A percentile compares a stretch with the other conserved stretches of the same genome.
Conservation (phyloP, 2,113 vertebrate species). For the Hassar affinis region DNA sequence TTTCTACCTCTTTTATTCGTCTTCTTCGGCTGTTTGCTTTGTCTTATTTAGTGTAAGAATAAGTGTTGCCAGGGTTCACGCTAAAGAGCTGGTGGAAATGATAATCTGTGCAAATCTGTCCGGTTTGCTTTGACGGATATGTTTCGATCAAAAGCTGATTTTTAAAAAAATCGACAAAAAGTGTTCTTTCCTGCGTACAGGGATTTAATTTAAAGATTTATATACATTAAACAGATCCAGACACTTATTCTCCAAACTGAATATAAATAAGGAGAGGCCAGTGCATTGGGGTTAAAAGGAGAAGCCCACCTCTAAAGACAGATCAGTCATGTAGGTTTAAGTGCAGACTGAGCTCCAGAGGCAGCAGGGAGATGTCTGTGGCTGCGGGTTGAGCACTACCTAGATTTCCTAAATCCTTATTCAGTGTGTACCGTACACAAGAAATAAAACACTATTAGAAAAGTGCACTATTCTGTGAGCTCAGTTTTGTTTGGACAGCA, state of each 20-base stretch:
- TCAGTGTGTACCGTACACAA: neutral
- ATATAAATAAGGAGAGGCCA: neutral
- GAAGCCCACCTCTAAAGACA: neutral
- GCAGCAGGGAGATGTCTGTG: neutral
- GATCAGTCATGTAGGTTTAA: constrained; percentile 13
- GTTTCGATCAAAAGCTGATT: neutral
- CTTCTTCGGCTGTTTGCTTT: constrained; percentile 1
- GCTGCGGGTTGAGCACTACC: constrained; percentile 19
- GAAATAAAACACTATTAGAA: neutral
- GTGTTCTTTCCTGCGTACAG: neutral
- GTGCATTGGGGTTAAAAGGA: neutral
- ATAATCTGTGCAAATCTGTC: neutral
- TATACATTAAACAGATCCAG: neutral
- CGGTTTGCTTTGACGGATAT: constrained; percentile 2
- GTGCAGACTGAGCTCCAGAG: neutral
- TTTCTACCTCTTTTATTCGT: neutral
- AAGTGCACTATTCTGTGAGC: neutral
- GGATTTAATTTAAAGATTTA: neutral
- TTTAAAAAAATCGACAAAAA: neutral
- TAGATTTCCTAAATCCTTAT: constrained; percentile 9
- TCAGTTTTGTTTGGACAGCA: neutral
- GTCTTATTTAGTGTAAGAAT: neutral
- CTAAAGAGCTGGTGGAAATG: neutral
- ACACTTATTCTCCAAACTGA: neutral
- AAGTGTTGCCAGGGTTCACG: constrained; percentile 2